Evolutionary conservation across 2,888 invertebrate species (phyloP).

Genomic region (Mylabris sibirica): DNA sequence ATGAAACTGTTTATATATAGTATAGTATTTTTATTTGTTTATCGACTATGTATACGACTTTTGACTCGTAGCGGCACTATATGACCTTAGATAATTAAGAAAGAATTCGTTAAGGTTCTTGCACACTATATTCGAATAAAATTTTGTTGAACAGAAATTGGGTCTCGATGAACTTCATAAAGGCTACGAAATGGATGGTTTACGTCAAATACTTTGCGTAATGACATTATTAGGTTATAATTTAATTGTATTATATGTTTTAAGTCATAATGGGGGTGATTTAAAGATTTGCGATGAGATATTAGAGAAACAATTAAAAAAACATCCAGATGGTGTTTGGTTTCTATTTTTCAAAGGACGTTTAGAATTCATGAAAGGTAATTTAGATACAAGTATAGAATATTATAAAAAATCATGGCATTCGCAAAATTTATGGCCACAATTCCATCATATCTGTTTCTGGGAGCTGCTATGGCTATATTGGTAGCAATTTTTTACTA

Average conservation of each 20-base stretch:
- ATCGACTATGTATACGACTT: too few relatives aligned
- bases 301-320: constrained; percentile 76
- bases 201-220: constrained; percentile 86
- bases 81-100: not conserved
- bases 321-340: constrained; percentile 86
- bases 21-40: too few relatives aligned
- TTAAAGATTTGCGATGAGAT: constrained; percentile 77
- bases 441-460: constrained; percentile 91
- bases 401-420: constrained; percentile 84
- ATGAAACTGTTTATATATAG: too few relatives aligned
- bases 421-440: constrained; percentile 85
- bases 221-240: constrained; percentile 87
- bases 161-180: constrained; percentile 78
- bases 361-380: constrained; percentile 81
- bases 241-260: constrained; percentile 81
- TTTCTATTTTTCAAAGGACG: constrained; percentile 92
- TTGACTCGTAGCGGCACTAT: not conserved
- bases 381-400: constrained; percentile 72
- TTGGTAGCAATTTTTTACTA: constrained; percentile 64
- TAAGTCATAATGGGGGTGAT: constrained; percentile 84
- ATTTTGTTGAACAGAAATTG: constrained; percentile 64
- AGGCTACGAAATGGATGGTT: constrained; percentile 75
- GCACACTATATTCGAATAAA: not conserved
- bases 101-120: not conserved
- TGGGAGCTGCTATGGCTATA: constrained; percentile 95